Percentiles rank a stretch among this genome's conserved stretches.
Conservation (phyloP, 2,113 vertebrate species). For the Dipodomys stephensi region DNA sequence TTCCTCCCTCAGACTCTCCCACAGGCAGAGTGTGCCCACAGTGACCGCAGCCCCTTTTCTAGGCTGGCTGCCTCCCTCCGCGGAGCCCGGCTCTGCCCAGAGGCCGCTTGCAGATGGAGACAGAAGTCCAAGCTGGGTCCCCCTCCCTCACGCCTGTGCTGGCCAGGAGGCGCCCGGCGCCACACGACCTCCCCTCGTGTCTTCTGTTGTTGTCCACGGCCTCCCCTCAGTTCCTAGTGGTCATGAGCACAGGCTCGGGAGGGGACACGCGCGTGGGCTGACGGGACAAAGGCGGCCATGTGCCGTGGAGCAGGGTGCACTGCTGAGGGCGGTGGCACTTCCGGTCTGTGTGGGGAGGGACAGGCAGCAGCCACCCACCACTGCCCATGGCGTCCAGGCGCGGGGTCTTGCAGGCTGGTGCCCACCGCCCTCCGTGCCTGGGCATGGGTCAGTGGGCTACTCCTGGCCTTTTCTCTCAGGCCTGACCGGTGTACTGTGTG, state of each 20-base stretch:
- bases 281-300: neutral
- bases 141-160: neutral
- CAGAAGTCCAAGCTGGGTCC: neutral
- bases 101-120: neutral
- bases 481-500: neutral
- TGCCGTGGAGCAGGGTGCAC: neutral
- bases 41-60: no score
- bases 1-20: neutral
- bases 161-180: no score
- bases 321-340: neutral
- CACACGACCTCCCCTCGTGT: no score
- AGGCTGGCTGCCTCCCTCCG: no score
- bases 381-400: neutral
- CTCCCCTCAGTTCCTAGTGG: no score
- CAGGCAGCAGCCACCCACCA: accelerated
- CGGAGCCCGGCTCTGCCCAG: no score
- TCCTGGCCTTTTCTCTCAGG: no score
- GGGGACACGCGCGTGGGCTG: neutral
- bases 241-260: no score
- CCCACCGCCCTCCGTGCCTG: neutral
- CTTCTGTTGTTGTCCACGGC: no score
- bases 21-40: no score
- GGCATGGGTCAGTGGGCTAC: no score
- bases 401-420: neutral
- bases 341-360: neutral